phyloP scores from a whole-genome alignment of 2,888 invertebrate species.

The Girardia tigrina region DNA sequence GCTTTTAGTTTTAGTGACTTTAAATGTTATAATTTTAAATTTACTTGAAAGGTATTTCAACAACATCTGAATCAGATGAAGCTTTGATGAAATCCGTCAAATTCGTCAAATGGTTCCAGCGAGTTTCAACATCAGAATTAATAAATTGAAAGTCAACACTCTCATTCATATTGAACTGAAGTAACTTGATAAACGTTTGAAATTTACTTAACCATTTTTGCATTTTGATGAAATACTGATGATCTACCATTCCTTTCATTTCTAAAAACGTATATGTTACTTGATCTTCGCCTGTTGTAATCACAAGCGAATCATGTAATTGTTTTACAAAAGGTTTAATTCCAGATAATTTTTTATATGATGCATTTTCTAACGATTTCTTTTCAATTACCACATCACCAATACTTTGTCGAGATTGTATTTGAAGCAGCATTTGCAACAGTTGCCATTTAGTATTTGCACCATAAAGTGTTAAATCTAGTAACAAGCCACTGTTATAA shows the following conservation, averaged over 20 bases:
- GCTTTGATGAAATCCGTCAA: neutral
- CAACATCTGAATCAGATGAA: neutral
- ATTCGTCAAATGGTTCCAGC: neutral
- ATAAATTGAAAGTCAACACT: neutral
- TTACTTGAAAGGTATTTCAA: neutral
- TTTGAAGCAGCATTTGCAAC: neutral
- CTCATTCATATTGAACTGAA: neutral
- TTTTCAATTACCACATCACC: neutral
- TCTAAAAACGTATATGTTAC: neutral
- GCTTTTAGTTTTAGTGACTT: too few relatives aligned
- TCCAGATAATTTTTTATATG: neutral
- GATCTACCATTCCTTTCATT: neutral
- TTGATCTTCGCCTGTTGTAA: neutral
- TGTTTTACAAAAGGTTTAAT: neutral
- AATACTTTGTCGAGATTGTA: neutral
- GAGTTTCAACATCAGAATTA: slow-evolving; percentile 2
- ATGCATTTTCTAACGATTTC: neutral
- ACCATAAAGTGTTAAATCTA: neutral
- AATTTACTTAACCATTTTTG: neutral
- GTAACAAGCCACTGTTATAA: neutral
- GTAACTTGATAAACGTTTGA: neutral
- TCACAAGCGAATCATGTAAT: neutral
- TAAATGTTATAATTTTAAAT: too few relatives aligned
- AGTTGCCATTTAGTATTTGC: neutral
- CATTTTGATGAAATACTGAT: neutral